Base-by-base conservation (phyloP, 2,113 vertebrate species). In the Gnathonemus longibarbis region DNA sequence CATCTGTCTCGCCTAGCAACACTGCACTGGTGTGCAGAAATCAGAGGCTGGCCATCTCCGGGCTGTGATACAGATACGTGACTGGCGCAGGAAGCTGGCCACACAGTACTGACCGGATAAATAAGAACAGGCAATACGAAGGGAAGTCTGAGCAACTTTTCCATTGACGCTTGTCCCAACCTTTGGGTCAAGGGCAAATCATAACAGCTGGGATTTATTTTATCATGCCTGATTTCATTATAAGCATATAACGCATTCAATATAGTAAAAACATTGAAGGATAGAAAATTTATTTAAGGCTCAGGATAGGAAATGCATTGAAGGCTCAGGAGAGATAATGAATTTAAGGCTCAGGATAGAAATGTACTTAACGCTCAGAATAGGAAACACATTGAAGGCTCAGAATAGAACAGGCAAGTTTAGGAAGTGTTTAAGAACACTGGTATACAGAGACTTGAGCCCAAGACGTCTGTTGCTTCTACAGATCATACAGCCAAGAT, bases 1-100 rank as follows among this genome's bases (percentile, higher is more conserved):
- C 95, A 96, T 95, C 94, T 95, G 94, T 94, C 94, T 94, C 90
- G 0, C 92, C 92, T 93, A 91, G 93, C 92, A 93, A 93, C 93
- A 94, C 93, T 91, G 93, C 93, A 93, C 93, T 91, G 89, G 93
- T 90, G 91, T 94, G 93, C 92, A 93, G 90, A 6, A 80, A 80
- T 80, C 74, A 80, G 92, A 93, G 94, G 94, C 92, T 92, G 92
- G 89, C 83, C 89, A 50, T 93, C 92, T 93, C 91, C 88, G 90
- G 89, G 92, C 92, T 90, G 92, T 92, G 90, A 92, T 92, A 92
- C 77, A 91, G 91, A 93, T 92, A 89, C 91, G 21, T 92, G 45
- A 58, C 93, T 93, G 93, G 94, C 92, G 93, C 94, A 93, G 93
- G 90, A 89, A 91, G 91, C 53, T 88, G 91, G 89, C 92, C 35